Evolutionary conservation across 1,140 invertebrate genomes (phyloP), one percentile per base, ranked within the genome.

Genomic region (Reticulitermes speratus): DNA sequence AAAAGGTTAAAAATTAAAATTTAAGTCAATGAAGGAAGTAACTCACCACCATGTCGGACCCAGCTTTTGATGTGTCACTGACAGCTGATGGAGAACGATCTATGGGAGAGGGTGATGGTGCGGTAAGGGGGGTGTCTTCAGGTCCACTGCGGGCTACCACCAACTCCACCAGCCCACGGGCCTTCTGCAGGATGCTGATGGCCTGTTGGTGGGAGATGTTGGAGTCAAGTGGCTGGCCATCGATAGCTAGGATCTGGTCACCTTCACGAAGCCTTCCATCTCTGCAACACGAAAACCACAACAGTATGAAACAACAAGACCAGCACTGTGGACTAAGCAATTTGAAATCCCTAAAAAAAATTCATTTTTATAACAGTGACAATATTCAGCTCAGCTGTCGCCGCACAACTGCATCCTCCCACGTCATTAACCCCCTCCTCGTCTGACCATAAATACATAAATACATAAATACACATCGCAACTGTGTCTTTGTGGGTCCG

Each of bases 161-260:
- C 90, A 96, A 92, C 91, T 95, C 94, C 88, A 96, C 95, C 89
- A 95, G 92, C 87, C 95, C 95, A 87, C 94, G 92, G 84, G 96
- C 95, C 91, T 96, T 94, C 92, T 97, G 96, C 89, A 97, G 92
- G 88, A 97, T 95, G 88, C 94, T 93, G 89, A 97, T 96, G 88
- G 96, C 96, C 92, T 96, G 94, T 91, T 97, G 96, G 91, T 98
- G 97, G 85, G 96, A 97, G 90, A 98, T 95, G 90, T 96, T 95
- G 83, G 95, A 94, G 90, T 96, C 95, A 89, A 97, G 91, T 86
- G 96, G 95, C 90, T 97, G 96, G 88, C 95, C 96, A 93, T 98
- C 96, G 89, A 98, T 96, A 87, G 96, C 96, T 90, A 98, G 91
- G 90, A 98, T 97, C 90, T 97, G 96, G 92, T 98, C 97, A 88